These are phyloP conservation scores for Phylloscopus trochiloides DNA, from an alignment of 2,113 vertebrate species.

Conservation along the genomic window DNA sequence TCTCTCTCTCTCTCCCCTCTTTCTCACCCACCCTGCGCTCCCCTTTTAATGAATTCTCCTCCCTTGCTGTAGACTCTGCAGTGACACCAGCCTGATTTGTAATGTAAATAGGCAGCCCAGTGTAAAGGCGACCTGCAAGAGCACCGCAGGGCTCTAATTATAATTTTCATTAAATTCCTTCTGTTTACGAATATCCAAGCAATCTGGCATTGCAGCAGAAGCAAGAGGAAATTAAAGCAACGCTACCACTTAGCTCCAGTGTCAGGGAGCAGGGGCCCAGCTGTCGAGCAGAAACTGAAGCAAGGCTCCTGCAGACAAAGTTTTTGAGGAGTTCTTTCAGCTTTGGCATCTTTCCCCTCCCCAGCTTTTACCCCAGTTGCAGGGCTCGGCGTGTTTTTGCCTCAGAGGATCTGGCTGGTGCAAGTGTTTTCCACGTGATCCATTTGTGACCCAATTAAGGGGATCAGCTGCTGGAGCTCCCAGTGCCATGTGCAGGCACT, in stretches of 20 bases:
- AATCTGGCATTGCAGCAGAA: conserved; percentile 59
- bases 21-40: not conserved
- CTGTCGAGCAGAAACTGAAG: not conserved
- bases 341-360: not conserved
- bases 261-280: conserved; percentile 8
- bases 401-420: not conserved
- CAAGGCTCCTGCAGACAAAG: not conserved
- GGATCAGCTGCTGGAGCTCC: conserved; percentile 35
- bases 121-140: conserved; percentile 46
- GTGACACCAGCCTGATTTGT: conserved; percentile 61
- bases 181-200: conserved; percentile 64
- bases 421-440: not conserved
- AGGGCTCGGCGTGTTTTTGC: not conserved
- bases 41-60: conserved; percentile 44
- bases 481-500: not conserved
- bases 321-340: not conserved
- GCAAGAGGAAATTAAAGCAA: conserved; percentile 59
- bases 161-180: conserved; percentile 73
- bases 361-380: fast-evolving
- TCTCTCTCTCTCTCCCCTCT: not conserved
- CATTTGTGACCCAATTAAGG: conserved; percentile 53
- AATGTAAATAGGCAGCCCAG: conserved; percentile 65
- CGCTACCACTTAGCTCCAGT: not conserved
- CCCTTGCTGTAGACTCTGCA: not conserved
- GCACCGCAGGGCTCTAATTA: conserved; percentile 70